Evolutionary conservation across 2,888 invertebrate genomes (phyloP).

Genomic region (Lithophane socia): DNA sequence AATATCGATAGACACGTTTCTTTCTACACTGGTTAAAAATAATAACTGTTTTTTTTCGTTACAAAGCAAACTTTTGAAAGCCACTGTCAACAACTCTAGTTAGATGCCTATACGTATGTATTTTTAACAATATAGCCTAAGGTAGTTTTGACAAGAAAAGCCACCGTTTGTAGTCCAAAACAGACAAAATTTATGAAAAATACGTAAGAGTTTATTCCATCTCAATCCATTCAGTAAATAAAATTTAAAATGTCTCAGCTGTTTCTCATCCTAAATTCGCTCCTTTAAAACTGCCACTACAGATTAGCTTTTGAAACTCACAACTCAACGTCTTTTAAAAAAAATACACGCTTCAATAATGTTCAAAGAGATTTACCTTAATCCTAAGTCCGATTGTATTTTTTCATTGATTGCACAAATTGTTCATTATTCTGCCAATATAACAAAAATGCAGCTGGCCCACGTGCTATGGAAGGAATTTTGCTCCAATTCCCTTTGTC

Average conservation of each 20-base stretch:
- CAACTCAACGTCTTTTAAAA: constrained; percentile 38
- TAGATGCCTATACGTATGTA: background rate
- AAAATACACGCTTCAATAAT: constrained; percentile 50
- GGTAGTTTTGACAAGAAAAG: background rate
- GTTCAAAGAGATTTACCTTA: constrained; percentile 56
- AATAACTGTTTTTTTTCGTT: background rate
- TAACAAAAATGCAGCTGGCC: constrained; percentile 74
- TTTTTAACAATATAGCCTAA: background rate
- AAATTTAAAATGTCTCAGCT: background rate
- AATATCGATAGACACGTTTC: background rate
- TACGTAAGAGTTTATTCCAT: background rate
- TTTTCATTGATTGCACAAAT: constrained; percentile 62
- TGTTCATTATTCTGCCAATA: constrained; percentile 47
- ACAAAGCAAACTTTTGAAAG: background rate
- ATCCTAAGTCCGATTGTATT: constrained; percentile 54
- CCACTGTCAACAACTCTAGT: too few relatives aligned
- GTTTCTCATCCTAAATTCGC: background rate
- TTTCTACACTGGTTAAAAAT: background rate
- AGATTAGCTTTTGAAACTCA: constrained; percentile 24
- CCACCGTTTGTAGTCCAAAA: background rate
- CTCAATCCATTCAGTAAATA: background rate
- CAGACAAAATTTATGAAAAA: background rate
- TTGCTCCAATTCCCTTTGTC: constrained; percentile 76
- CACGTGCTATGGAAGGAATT: constrained; percentile 72
- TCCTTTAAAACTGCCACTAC: background rate